Base-by-base conservation (phyloP, 2,888 invertebrate genomes). In the Orchestes rusci region DNA sequence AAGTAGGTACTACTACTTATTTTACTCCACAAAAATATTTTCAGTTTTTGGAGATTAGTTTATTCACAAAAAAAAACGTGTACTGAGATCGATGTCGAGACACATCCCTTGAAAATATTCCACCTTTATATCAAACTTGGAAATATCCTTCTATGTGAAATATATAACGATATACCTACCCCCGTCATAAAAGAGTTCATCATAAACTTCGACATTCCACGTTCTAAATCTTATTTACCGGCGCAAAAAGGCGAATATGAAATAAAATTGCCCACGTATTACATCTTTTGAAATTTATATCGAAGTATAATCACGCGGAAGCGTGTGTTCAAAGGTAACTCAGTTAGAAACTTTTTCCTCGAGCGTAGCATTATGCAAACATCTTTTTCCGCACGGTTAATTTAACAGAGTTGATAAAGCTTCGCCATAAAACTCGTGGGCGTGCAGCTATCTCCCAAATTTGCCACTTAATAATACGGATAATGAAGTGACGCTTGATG, bases 401-500 rank as follows among this genome's bases (percentile, higher is more conserved):
- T 54, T 54, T 50, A 54, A 47, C 52, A 43, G 33, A 48, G 45
- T 45, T 53, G 45, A 49, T 47, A 56, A 53, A 55, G 56, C 51
- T 41, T n/a, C 40, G 47, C 32, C 41, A 37, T 37, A 41, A 46
- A 46, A 46, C 37, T 46, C 38, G 35, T 34, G 19, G 33, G 41
- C 41, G n/a, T n/a, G n/a, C n/a, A n/a, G n/a, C n/a, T 38, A 37
- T 46, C 45, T 41, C 33, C 48, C 44, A 49, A 53, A 56, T 52
- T 56, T 52, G 49, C 51, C 55, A 53, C 56, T 58, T 60, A 61
- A 60, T 59, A 59, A 61, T n/a, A 59, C 59, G 57, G 57, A 60
- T 64, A 64, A 65, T 64, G 63, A 65, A 64, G 62, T 39, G 19
- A 30, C 30, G 8, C 28, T 16, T n/a, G n/a, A n/a, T n/a, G n/a